phyloP scores from a whole-genome alignment of 2,113 vertebrate species.

The Oenanthe oenanthe region DNA sequence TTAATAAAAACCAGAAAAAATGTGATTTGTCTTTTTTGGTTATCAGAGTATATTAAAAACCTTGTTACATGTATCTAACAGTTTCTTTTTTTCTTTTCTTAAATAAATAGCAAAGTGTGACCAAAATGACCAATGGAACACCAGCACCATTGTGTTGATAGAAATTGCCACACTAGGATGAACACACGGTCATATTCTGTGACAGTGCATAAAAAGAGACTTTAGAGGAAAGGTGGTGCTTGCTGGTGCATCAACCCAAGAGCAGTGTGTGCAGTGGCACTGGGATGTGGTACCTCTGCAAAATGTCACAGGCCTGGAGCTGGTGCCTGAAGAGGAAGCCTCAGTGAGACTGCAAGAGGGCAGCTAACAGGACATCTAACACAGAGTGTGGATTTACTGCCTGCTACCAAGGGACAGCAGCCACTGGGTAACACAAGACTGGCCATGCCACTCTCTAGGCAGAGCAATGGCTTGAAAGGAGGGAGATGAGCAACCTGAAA shows the following conservation, averaged over 20 bases:
- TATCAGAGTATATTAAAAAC: conserved; percentile 34
- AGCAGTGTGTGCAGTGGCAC: not conserved
- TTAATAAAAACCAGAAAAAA: conserved; percentile 6
- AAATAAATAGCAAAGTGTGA: conserved; percentile 56
- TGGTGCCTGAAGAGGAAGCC: not conserved
- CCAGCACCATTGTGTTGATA: not conserved
- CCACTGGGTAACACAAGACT: not conserved
- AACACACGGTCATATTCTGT: conserved; percentile 4
- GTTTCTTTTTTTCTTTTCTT: not conserved
- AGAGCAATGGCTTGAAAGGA: not conserved
- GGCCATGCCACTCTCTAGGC: not conserved
- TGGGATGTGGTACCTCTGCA: not conserved
- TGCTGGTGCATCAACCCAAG: not conserved
- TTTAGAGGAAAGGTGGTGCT: not conserved
- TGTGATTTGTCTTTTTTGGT: not conserved
- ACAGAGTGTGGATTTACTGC: not conserved
- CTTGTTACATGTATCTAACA: conserved; percentile 25
- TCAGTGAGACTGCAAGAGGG: not conserved
- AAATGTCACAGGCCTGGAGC: not conserved
- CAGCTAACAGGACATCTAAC: fast-evolving
- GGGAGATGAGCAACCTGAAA: not conserved
- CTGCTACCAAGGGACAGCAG: not conserved
- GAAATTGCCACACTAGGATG: not conserved
- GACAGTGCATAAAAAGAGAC: conserved; percentile 31
- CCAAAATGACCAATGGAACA: not conserved